Conservation (phyloP, 2,113 vertebrate genomes). For the Capreolus pygargus region DNA sequence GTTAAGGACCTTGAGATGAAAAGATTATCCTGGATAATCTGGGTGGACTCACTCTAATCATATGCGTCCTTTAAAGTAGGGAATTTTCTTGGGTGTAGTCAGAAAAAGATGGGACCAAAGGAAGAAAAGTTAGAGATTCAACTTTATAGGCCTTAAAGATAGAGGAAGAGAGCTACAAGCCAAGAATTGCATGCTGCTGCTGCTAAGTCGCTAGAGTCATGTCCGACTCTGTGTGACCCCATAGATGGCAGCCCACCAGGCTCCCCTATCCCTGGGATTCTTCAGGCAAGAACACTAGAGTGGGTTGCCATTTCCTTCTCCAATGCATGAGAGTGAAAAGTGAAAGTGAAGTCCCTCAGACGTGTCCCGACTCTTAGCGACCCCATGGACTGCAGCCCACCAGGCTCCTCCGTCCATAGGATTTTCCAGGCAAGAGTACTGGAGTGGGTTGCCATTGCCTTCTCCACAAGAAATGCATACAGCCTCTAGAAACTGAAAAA, state of each 20-base stretch:
- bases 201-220: neutral
- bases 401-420: neutral
- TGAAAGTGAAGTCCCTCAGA: no score
- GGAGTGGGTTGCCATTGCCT: neutral
- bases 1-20: neutral
- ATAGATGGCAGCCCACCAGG: neutral
- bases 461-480: neutral
- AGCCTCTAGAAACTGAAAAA: neutral
- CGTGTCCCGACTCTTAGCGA: rapidly evolving
- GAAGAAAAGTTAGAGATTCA: neutral
- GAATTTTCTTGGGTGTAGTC: neutral
- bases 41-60: neutral
- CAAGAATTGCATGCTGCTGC: neutral
- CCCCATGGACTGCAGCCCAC: neutral
- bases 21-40: neutral
- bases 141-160: neutral
- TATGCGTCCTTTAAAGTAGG: neutral
- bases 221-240: neutral
- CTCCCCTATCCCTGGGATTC: neutral
- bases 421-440: neutral
- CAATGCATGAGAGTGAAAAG: neutral
- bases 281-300: neutral
- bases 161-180: neutral
- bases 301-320: neutral
- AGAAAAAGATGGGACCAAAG: neutral